Evolutionary conservation across 2,113 vertebrate genomes (phyloP), one percentile per base, ranked within the genome.

Genomic region (Acanthochromis polyacanthus): DNA sequence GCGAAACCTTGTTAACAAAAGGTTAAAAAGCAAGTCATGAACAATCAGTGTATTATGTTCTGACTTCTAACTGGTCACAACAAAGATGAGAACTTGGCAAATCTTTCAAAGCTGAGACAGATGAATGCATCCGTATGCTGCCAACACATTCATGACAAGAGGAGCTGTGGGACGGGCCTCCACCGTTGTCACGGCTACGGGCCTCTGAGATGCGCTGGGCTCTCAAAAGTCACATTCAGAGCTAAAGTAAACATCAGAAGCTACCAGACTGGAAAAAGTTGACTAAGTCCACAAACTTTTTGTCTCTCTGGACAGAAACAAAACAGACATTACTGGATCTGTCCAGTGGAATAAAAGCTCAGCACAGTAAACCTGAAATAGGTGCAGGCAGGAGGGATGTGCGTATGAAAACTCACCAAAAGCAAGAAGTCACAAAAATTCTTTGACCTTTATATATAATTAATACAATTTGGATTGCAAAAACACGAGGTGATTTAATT

Each of bases 241-340:
- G 75, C 88, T 76, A 88, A 91, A 94, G 92, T 74, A 91, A 94
- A 95, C 93, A 94, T 46, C 83, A 85, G 86, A 86, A 91, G 75
- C 88, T 86, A 92, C 92, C 87, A 94, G 94, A 94, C 93, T 94
- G 94, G 92, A 94, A 93, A 87, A 91, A 92, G 87, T 90, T 58
- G 85, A 88, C 93, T 93, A 90, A 91, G 88, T 92, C 93, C 84
- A 94, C 94, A 94, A 88, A 84, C 66, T 57, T 83, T 92, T 89
- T 89, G 78, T 91, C 69, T 82, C 85, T 83, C 55, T 72, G 86
- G 69, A 66, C 53, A 59, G 84, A 90, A 86, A 91, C 77, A 90
- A 93, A 88, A 75, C 71, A 81, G 81, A 83, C 76, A 61, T 76
- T 84, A 76, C 64, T 67, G 73, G 67, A 70, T 58, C 76, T 58